Conservation (phyloP, 1,140 invertebrate genomes). For the Heterodera schachtii region DNA sequence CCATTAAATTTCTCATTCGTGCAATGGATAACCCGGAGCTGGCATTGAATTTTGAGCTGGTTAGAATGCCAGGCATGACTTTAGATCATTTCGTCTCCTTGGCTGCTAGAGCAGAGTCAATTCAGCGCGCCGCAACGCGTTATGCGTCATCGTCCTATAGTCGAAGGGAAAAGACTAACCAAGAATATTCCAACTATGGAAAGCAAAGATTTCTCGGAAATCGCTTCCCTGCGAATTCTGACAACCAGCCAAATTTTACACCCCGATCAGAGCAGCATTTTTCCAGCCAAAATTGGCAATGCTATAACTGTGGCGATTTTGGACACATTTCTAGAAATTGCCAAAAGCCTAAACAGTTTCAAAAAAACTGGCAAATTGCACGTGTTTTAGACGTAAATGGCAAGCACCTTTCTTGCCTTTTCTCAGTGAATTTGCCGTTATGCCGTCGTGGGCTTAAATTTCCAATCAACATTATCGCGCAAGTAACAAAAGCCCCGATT, state of each 20-base stretch:
- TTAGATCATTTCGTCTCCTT: slow-evolving; percentile 11
- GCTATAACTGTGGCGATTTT: background rate
- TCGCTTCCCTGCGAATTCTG: no score
- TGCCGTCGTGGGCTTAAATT: background rate
- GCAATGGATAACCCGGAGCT: background rate
- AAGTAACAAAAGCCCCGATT: slow-evolving; percentile 9
- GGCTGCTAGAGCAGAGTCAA: slow-evolving; percentile 20
- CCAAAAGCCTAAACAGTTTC: background rate
- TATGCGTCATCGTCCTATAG: background rate
- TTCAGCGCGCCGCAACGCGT: background rate
- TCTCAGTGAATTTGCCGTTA: no score
- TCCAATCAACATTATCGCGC: background rate
- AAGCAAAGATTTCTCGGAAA: no score
- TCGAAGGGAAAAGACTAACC: no score
- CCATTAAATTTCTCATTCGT: slow-evolving; percentile 9
- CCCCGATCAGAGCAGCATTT: background rate
- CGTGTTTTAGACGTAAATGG: slow-evolving; percentile 13
- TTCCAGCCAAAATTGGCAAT: background rate
- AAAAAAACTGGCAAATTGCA: background rate
- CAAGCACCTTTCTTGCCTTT: no score
- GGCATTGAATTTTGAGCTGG: slow-evolving; percentile 15
- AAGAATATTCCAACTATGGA: no score
- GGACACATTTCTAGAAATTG: background rate
- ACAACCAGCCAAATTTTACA: background rate
- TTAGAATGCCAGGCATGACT: background rate